Conservation (phyloP, 2,113 vertebrate species). For the Daubentonia madagascariensis region DNA sequence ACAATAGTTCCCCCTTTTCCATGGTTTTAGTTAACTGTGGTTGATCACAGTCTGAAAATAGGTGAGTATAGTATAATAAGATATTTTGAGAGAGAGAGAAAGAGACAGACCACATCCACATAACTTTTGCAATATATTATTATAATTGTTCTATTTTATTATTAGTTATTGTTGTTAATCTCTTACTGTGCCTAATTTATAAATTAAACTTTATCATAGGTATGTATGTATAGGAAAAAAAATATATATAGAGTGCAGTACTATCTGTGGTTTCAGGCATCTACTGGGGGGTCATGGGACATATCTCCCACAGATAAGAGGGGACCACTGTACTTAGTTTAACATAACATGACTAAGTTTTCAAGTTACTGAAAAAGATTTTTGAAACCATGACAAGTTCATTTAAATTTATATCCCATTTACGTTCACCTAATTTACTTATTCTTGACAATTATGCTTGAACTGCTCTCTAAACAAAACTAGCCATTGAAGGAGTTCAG, state of each 20-base stretch:
- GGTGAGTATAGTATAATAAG: neutral
- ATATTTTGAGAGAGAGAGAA: neutral
- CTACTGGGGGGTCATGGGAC: neutral
- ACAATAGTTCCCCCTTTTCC: neutral
- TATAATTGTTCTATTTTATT: neutral
- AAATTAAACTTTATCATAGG: neutral
- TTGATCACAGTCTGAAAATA: neutral
- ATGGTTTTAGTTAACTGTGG: neutral
- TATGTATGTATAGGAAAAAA: neutral
- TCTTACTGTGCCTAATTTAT: neutral
- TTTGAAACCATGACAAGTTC: neutral
- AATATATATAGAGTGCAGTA: neutral
- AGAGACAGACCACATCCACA: neutral
- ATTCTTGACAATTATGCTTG: neutral
- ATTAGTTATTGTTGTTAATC: neutral
- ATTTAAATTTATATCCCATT: neutral
- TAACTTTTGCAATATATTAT: neutral
- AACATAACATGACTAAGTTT: neutral
- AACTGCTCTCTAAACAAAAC: neutral
- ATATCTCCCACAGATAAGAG: neutral
- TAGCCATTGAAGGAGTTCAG: neutral
- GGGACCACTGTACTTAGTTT: neutral
- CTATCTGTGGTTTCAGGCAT: neutral
- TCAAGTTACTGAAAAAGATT: neutral
- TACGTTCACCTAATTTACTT: neutral